Evolutionary conservation across 2,797 vertebrate genomes (phyloP).

Genomic region (Clarias fuscus): DNA sequence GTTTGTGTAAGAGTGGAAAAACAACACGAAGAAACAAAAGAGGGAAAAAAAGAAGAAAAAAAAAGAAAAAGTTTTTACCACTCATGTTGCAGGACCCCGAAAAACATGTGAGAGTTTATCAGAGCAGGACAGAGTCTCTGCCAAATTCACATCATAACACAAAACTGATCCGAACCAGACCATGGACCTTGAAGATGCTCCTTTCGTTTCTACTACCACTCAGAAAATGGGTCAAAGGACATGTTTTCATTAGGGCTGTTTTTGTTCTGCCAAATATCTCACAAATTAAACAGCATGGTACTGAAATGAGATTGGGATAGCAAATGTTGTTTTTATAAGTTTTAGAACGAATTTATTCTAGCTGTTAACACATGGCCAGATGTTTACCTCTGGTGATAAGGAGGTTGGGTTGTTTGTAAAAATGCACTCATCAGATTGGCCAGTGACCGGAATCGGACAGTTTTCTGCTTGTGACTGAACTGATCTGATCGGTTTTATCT

Average conservation of each 20-base stretch:
- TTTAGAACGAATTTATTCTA: background rate
- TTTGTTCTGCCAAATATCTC: background rate
- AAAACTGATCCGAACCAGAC: constrained; percentile 24
- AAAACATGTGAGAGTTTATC: background rate
- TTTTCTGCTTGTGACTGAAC: too few species aligned
- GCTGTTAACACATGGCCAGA: background rate
- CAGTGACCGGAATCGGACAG: too few species aligned
- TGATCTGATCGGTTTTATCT: too few species aligned
- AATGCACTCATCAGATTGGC: too few species aligned
- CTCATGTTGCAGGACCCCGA: too few species aligned
- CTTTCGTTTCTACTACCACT: background rate
- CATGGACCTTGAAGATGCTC: constrained; percentile 7
- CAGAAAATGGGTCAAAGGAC: background rate
- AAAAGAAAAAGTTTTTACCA: background rate
- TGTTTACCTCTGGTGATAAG: background rate
- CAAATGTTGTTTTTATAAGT: background rate
- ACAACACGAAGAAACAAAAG: background rate
- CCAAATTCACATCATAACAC: constrained; percentile 23
- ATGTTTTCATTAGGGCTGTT: background rate
- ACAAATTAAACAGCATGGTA: background rate
- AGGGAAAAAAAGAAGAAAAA: too few species aligned
- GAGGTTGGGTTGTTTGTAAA: too few species aligned
- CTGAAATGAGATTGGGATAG: background rate
- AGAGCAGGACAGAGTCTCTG: constrained; percentile 25
- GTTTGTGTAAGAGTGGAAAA: background rate